phyloP scores from a whole-genome alignment of 2,797 vertebrate species.

The Danio albolineatus region DNA sequence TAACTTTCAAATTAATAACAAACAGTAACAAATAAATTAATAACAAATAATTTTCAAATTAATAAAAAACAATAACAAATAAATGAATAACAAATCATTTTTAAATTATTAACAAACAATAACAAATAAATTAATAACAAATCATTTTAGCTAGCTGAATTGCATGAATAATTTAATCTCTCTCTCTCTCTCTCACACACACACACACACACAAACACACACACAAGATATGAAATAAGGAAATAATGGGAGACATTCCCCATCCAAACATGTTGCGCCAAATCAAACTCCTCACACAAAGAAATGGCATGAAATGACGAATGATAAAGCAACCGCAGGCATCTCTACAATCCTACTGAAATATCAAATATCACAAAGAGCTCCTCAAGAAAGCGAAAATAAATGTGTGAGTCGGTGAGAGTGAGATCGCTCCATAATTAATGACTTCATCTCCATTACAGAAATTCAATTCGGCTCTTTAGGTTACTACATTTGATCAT shows the following conservation, averaged over 20 bases:
- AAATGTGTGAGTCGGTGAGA: slow-evolving; percentile 24
- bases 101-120: no score
- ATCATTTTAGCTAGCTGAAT: background rate
- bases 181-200: no score
- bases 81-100: no score
- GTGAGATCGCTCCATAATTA: slow-evolving; percentile 41
- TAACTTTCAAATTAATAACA: no score
- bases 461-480: slow-evolving; percentile 38
- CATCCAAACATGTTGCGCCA: slow-evolving; percentile 1
- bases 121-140: no score
- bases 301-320: slow-evolving; percentile 20
- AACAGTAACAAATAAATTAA: no score
- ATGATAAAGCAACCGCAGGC: slow-evolving; percentile 48
- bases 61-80: no score
- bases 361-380: slow-evolving; percentile 49
- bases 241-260: background rate
- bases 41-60: no score
- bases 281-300: slow-evolving; percentile 19
- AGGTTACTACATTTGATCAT: slow-evolving; percentile 56
- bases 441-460: slow-evolving; percentile 50
- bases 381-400: slow-evolving; percentile 12
- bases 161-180: background rate
- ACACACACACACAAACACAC: background rate
- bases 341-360: slow-evolving; percentile 44
- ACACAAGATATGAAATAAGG: background rate